Evolutionary conservation across 2,888 invertebrate genomes (phyloP).

Genomic region (Coenonympha glycerion): DNA sequence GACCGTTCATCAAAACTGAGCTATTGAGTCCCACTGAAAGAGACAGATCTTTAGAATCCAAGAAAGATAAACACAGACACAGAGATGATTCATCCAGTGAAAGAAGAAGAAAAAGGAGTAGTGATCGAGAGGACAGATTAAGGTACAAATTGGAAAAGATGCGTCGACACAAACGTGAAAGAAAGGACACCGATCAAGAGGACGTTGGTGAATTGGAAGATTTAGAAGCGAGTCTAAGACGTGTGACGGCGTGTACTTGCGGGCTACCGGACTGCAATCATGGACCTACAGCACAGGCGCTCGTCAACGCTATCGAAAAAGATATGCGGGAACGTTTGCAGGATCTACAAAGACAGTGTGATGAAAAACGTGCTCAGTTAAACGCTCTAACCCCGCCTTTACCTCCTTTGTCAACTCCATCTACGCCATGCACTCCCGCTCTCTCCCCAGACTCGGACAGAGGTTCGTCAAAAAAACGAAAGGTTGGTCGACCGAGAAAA

Average conservation of each 20-base stretch:
- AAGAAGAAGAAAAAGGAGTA: slow-evolving; percentile 54
- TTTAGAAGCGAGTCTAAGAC: slow-evolving; percentile 58
- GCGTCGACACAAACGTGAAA: slow-evolving; percentile 61
- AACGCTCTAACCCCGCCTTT: slow-evolving; percentile 80
- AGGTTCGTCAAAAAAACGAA: slow-evolving; percentile 83
- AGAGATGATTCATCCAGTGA: slow-evolving; percentile 64
- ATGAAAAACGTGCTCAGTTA: slow-evolving; percentile 89
- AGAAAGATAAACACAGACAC: slow-evolving; percentile 59
- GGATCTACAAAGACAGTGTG: slow-evolving; percentile 86
- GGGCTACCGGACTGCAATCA: slow-evolving; percentile 49
- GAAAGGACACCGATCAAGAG: slow-evolving; percentile 44
- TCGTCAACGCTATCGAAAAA: slow-evolving; percentile 84
- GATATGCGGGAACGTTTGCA: slow-evolving; percentile 88
- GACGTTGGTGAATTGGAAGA: slow-evolving; percentile 64
- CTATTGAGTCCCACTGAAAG: slow-evolving; percentile 54
- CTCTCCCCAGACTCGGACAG: slow-evolving; percentile 67
- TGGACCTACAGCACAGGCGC: slow-evolving; percentile 70
- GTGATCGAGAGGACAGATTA: slow-evolving; percentile 60
- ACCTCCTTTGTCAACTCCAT: slow-evolving; percentile 53
- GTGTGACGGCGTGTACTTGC: slow-evolving; percentile 61
- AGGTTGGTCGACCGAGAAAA: slow-evolving; percentile 88
- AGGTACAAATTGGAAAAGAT: slow-evolving; percentile 67
- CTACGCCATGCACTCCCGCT: slow-evolving; percentile 64
- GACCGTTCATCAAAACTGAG: slow-evolving; percentile 60
- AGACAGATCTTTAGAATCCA: slow-evolving; percentile 39